phyloP scores from a whole-genome alignment of 2,888 invertebrate genomes.

The Rhagonycha fulva region DNA sequence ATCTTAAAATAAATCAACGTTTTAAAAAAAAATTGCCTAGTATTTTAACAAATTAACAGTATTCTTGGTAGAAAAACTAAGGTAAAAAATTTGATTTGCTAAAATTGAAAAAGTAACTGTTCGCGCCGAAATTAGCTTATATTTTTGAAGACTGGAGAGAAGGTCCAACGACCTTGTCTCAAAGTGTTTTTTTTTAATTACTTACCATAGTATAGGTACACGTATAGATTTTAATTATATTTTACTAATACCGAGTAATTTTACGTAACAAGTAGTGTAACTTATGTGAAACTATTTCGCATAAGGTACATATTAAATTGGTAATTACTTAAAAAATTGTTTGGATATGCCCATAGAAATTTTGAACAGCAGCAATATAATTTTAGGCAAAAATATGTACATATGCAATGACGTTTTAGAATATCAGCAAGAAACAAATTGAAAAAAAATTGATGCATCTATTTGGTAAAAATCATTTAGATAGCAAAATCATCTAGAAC shows the following conservation, averaged over 20 bases:
- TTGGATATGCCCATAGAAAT: not conserved
- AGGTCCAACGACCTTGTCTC: not conserved
- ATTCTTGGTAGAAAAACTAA: not conserved
- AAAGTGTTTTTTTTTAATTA: not conserved
- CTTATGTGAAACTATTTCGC: not conserved
- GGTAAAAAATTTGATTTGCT: not conserved
- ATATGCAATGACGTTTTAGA: not conserved
- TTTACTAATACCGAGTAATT: not conserved
- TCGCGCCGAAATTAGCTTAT: not conserved
- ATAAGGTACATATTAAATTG: no score
- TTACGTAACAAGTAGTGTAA: not conserved
- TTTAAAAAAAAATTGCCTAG: no score
- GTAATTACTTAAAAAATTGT: no score
- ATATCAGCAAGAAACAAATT: not conserved
- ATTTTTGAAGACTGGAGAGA: not conserved
- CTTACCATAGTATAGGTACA: not conserved
- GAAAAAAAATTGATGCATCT: conserved; percentile 18
- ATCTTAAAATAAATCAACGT: no score
- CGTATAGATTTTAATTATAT: not conserved
- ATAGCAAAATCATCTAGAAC: conserved; percentile 21
- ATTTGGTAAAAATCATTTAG: conserved; percentile 24
- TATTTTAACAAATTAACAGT: not conserved
- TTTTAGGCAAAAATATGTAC: no score
- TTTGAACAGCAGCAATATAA: not conserved
- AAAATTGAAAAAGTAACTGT: not conserved